A percentile compares a stretch with the other conserved stretches of the same genome.
These are phyloP conservation scores for Acipenser oxyrinchus DNA, from an alignment of 2,797 vertebrate species.

Conservation along the genomic window DNA sequence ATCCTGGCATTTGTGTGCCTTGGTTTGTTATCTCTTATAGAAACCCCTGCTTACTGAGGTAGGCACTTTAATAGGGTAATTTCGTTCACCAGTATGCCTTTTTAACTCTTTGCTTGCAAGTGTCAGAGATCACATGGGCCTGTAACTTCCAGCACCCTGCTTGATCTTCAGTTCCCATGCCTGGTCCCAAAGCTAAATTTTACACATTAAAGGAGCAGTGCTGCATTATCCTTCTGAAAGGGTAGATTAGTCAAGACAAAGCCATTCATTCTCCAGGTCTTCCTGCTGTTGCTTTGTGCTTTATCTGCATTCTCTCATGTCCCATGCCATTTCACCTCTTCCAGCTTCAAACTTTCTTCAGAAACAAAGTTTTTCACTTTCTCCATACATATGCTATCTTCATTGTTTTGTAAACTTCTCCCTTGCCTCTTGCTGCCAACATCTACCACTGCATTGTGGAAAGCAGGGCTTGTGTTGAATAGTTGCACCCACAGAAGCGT, in stretches of 20 bases:
- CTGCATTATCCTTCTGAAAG: constrained; percentile 2
- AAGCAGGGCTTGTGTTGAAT: no score
- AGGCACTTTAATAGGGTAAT: constrained; percentile 19
- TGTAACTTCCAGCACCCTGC: not conserved
- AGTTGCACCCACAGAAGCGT: no score
- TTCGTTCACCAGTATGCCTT: not conserved
- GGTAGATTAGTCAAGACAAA: constrained; percentile 2
- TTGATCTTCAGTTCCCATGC: not conserved
- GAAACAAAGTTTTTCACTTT: not conserved
- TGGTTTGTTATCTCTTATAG: not conserved
- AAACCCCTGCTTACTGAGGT: not conserved
- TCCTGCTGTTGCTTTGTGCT: constrained; percentile 1
- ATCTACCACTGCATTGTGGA: no score
- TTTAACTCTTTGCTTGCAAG: not conserved
- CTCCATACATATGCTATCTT: no score
- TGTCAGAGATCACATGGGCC: not conserved
- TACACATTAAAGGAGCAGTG: not conserved
- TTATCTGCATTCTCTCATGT: constrained; percentile 10
- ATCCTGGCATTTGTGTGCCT: not conserved
- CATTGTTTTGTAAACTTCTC: no score
- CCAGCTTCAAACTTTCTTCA: constrained; percentile 8
- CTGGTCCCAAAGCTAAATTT: not conserved
- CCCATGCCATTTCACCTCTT: constrained; percentile 31
- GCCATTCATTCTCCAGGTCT: not conserved
- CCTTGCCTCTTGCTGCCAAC: no score